These are phyloP conservation scores for Rhynchomys soricoides DNA, from an alignment of 2,113 vertebrate species.

Conservation along the genomic window DNA sequence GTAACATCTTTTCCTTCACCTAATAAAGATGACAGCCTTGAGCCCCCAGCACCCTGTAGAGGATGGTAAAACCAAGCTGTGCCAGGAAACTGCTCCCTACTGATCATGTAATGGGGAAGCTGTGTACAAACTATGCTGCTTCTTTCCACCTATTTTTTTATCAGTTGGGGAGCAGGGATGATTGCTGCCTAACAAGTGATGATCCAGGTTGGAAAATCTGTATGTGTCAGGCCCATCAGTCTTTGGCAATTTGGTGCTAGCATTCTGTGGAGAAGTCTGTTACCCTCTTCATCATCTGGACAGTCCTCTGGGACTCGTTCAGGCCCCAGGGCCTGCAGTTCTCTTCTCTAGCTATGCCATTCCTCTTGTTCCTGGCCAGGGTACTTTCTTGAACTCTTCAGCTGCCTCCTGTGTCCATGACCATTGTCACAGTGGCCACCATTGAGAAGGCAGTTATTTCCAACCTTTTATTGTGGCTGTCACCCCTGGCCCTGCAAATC, in stretches of 20 bases:
- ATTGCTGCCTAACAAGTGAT: conserved; percentile 9
- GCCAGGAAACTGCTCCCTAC: conserved; percentile 1
- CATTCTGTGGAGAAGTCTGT: conserved; percentile 29
- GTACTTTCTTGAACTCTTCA: not conserved
- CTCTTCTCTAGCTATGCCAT: not conserved
- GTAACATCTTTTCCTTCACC: not conserved
- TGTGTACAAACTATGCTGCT: not conserved
- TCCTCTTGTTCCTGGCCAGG: not conserved
- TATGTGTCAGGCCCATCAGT: conserved; percentile 8
- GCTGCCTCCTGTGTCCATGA: not conserved
- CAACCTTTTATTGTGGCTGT: not conserved
- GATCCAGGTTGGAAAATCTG: not conserved
- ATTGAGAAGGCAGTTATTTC: not conserved
- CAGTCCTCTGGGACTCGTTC: not conserved
- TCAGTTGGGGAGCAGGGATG: not conserved
- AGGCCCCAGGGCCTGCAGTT: not conserved
- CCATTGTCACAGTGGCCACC: not conserved
- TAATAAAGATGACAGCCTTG: not conserved
- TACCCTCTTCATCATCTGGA: not conserved
- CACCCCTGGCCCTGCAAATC: not conserved
- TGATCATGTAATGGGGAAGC: not conserved
- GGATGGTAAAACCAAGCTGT: not conserved
- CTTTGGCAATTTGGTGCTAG: not conserved
- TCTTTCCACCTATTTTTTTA: not conserved
- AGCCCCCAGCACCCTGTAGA: not conserved